Base-by-base conservation (phyloP, 2,797 vertebrate species). In the Lemur catta region DNA sequence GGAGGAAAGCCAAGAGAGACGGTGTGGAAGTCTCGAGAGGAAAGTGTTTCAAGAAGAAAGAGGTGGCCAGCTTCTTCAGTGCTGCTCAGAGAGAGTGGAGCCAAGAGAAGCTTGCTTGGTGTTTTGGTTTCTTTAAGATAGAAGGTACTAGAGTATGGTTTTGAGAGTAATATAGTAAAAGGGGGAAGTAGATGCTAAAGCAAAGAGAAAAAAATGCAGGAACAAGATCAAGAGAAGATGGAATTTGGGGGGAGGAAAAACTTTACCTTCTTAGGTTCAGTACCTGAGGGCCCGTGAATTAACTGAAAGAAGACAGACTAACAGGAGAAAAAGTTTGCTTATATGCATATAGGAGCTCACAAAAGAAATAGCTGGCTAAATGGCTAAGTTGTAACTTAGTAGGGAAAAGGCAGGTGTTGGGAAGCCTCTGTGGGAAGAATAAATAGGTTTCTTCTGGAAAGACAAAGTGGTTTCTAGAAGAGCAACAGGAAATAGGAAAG, bases 391-490 rank as follows among this genome's bases (percentile, higher is more conserved):
- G 28, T 86, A 38, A 71, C 7, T 80, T 65, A 65, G 20, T n/a
- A 74, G 22, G 41, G 50, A 55, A 61, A 87, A 46, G 9, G 9
- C n/a, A 50, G 14, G 30, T 61, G 15, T 46, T 35, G 50, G 30
- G 65, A 43, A 52, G 1, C 26, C 38, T 48, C 15, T 55, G 3
- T 41, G 61, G 46, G 7, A 93, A 76, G 61, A 95, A 46, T 35
- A 48, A 55, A 17, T 46, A 15, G 43, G 33, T 78, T 81, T 96
- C 90, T 93, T 94, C 52, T 85, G 48, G 41, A 65, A 91, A 80
- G 50, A 55, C 6, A 18, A 63, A 67, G 22, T 24, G 15, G 12
- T 91, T 74, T 84, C 78, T 69, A 78, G 71, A 72, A 89, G 61
- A 92, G 48, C 57, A 93, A 72, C 26, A 82, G 43, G 35, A 35